Evolutionary conservation across 2,797 vertebrate genomes (phyloP), one percentile per base, ranked within the genome.

Genomic region (Macrochelys suwanniensis): DNA sequence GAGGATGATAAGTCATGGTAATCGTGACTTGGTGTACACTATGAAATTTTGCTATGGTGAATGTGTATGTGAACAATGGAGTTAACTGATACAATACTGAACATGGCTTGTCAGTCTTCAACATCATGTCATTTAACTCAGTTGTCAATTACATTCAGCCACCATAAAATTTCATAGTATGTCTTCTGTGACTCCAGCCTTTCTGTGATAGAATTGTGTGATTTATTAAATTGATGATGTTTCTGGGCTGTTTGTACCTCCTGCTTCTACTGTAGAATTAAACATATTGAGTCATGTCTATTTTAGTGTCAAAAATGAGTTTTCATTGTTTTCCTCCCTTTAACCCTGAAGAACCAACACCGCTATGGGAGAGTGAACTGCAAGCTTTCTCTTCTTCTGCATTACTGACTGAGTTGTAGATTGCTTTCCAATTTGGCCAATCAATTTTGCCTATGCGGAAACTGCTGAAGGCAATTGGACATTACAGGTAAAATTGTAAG

Each of bases 1-100:
- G 89, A 6, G 57, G n/a, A 83, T 33, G 45, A 81, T 15, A 45
- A 49, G 25, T 45, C 1, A 0, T 3, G 87, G 77, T 5, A 88
- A 84, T 82, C 6, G 17, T 0, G 0, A 1, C 42, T 21, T 1
- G 54, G 13, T 7, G 59, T 7, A 37, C 23, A n/a, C 78, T 53
- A 23, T 7, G 45, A 1, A 1, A 47, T 89, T 95, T 88, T 92
- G 2, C 37, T 21, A 8, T 3, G 2, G 82, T 89, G 65, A 11
- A 76, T 4, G 5, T 2, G 21, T 15, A 3, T 6, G n/a, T 4
- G 11, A 90, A 4, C 45, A 87, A 25, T 8, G 89, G 65, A 91
- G 90, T 42, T 81, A 81, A 54, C 23, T 10, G 53, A 15, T 13
- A 15, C 26, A 21, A 12, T 16, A 23, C n/a, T 81, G 53, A 45